Evolutionary conservation across 2,888 invertebrate species (phyloP), one percentile per base, ranked within the genome.

Genomic region (Ditylenchus weischeri): DNA sequence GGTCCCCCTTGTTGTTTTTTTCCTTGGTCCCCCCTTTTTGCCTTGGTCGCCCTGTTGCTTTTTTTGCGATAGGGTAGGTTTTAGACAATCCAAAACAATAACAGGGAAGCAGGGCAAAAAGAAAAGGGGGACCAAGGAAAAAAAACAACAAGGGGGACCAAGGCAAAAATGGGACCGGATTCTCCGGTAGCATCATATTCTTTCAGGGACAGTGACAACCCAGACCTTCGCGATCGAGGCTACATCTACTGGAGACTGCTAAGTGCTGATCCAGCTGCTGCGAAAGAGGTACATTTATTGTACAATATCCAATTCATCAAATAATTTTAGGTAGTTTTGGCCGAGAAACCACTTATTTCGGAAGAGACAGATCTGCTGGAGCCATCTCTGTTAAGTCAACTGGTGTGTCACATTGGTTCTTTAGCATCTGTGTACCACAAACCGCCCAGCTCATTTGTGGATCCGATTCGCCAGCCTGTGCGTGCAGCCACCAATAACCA

Each of bases 241-340:
- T 98, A 96, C 85, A 98, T 98, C 83, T 98, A 99, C 86, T 99
- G 98, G 98, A 89, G 98, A 58, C 87, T 98, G 64, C 87, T 98
- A 47, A 96, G 95, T 49, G 98, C 98, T 0, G 98, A 99, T 86
- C 98, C 98, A 0, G 95, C 93, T 7, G 98, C 98, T 0, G 98
- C 98, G 29, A 98, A 98, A 84, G 95, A 98, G 85, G 96, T 78
- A 10, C 18, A 5, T n/a, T 8, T 21, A 29, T 29, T 29, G 29
- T 5, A 29, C 7, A 7, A n/a, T 18, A 59, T 10, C 35, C 38
- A 29, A 11, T 59, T 29, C 8, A 5, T 47, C 5, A 29, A 29
- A 29, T 29, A 4, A n/a, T 65, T 65, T 7, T 18, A 65, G 69
- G 76, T 98, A 48, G 96, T 99, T 0, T 86, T 98, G 59, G 96